These are phyloP conservation scores for Brachionus rotundiformis DNA, from an alignment of 1,140 invertebrate genomes.

Conservation along the genomic window DNA sequence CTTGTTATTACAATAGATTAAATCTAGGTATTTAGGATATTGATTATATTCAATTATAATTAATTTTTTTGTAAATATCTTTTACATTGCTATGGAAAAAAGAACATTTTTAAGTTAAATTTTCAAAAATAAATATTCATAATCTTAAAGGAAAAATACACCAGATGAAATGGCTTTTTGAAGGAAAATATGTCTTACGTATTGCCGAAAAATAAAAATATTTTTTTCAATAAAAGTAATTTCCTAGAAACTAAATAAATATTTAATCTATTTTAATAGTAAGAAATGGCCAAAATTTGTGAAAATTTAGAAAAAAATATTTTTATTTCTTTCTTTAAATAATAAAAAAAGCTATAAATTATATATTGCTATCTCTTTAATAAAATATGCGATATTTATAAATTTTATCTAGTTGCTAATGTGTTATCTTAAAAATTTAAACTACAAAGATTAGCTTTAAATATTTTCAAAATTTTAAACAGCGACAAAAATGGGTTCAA, in stretches of 20 bases:
- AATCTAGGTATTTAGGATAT: no score
- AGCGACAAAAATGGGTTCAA: background rate
- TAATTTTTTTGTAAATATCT: no score
- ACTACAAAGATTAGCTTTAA: background rate
- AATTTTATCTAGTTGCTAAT: background rate
- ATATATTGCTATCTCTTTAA: background rate
- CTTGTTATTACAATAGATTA: no score
- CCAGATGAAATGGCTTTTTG: background rate
- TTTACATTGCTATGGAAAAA: no score
- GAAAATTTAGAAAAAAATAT: background rate
- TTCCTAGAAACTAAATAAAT: background rate
- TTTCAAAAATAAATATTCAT: no score
- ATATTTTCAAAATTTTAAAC: background rate
- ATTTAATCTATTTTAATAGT: background rate
- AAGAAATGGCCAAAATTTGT: background rate
- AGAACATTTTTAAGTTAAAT: no score
- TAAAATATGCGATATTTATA: background rate
- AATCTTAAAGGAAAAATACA: no score
- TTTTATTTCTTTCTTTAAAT: background rate
- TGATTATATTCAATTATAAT: no score
- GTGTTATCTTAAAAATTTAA: background rate
- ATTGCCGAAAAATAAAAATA: background rate
- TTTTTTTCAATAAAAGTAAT: background rate
- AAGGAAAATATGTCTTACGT: background rate
- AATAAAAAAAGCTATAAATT: background rate